A percentile compares a stretch with the other conserved stretches of the same genome.
These are phyloP conservation scores for Brenthis daphne DNA, from an alignment of 2,888 invertebrate species.

Conservation along the genomic window DNA sequence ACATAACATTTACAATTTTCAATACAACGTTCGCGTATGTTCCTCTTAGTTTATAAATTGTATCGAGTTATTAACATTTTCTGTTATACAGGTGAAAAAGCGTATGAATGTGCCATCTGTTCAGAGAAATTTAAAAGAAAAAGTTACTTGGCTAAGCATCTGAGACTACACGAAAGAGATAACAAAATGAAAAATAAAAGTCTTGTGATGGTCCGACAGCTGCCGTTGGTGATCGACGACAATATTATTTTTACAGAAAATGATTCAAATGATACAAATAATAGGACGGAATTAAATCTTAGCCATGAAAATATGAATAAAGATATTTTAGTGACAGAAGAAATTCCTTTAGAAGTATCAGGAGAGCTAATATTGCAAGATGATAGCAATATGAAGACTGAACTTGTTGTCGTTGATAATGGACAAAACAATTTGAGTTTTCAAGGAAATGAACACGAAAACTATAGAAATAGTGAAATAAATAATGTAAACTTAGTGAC, in stretches of 20 bases:
- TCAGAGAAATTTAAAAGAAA: conserved; percentile 60
- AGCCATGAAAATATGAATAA: conserved; percentile 22
- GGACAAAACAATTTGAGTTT: conserved; percentile 42
- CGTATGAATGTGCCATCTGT: conserved; percentile 66
- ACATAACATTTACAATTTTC: too few species aligned
- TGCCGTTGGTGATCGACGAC: conserved; percentile 31
- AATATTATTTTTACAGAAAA: conserved; percentile 29
- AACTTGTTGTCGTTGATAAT: conserved; percentile 56
- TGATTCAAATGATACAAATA: conserved; percentile 13
- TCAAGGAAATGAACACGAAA: conserved; percentile 44
- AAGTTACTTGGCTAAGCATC: conserved; percentile 60
- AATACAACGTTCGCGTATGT: too few species aligned
- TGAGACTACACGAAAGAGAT: conserved; percentile 54
- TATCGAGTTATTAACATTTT: not conserved
- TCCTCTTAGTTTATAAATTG: not conserved
- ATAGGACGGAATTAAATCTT: not conserved
- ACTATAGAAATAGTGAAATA: conserved; percentile 48
- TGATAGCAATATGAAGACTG: conserved; percentile 52
- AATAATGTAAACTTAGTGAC: conserved; percentile 59
- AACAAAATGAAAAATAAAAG: conserved; percentile 47
- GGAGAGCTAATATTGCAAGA: conserved; percentile 59
- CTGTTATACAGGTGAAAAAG: conserved; percentile 64
- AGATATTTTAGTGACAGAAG: conserved; percentile 43
- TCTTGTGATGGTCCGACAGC: conserved; percentile 43
- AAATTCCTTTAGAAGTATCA: conserved; percentile 55